phyloP scores from a whole-genome alignment of 2,888 invertebrate genomes.

The Monopis laevigella region DNA sequence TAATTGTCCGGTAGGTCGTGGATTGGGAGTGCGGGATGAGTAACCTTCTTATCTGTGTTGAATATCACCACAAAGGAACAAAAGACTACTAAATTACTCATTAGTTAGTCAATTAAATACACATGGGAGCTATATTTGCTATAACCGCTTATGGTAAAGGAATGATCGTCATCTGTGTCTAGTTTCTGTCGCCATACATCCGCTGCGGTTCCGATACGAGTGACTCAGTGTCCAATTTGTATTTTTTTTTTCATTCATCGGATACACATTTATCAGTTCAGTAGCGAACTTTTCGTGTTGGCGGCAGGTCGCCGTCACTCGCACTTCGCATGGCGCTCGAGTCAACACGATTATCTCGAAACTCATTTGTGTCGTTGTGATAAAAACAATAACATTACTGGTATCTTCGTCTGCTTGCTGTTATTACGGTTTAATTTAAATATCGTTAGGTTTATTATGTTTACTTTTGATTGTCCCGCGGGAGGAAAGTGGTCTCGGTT shows the following conservation, averaged over 20 bases:
- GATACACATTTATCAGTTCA: constrained; percentile 2
- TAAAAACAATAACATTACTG: constrained; percentile 44
- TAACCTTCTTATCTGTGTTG: too few species aligned
- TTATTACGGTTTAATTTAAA: constrained; percentile 5
- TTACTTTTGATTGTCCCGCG: constrained; percentile 3
- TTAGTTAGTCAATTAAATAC: too few species aligned
- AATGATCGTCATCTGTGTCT: constrained; percentile 39
- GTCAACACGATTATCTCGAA: constrained; percentile 36
- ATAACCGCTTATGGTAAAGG: constrained; percentile 42
- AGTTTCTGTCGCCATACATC: constrained; percentile 40
- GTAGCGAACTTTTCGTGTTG: constrained; percentile 23
- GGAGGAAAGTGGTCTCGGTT: constrained; percentile 2
- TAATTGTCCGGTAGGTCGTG: too few species aligned
- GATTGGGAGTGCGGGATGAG: too few species aligned
- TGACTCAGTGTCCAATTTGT: constrained; percentile 38
- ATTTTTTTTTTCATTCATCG: neutral
- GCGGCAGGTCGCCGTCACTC: constrained; percentile 36
- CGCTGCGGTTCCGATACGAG: constrained; percentile 53
- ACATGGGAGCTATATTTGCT: too few species aligned
- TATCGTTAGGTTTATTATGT: constrained; percentile 4
- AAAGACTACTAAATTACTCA: constrained; percentile 49
- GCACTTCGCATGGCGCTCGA: constrained; percentile 29
- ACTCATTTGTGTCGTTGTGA: constrained; percentile 29
- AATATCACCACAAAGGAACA: constrained; percentile 63
- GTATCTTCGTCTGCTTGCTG: neutral